phyloP scores from a whole-genome alignment of 2,797 vertebrate genomes.

The Microhierax caerulescens region DNA sequence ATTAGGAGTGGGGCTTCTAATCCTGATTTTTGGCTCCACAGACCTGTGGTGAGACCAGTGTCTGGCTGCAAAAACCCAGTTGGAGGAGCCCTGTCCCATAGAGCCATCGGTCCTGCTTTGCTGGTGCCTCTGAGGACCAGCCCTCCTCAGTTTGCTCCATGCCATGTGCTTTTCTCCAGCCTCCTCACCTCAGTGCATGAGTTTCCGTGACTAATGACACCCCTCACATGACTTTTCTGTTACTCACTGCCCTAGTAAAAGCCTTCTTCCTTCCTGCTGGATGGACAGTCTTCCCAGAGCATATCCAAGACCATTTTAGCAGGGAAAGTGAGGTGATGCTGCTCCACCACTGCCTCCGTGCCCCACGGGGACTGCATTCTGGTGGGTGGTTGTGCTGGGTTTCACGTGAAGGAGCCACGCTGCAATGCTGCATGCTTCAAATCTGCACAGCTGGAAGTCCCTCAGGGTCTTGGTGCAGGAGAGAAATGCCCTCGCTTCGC shows the following conservation, averaged over 20 bases:
- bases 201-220: not conserved
- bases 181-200: accelerated
- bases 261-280: not conserved
- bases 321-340: not conserved
- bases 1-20: not conserved
- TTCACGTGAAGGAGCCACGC: accelerated
- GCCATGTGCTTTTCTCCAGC: not conserved
- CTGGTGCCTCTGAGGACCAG: not conserved
- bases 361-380: accelerated
- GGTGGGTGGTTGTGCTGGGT: not conserved
- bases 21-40: not conserved
- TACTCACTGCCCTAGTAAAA: not conserved
- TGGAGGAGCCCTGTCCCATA: not conserved
- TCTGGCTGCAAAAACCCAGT: not conserved
- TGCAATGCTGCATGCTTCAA: not conserved
- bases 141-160: accelerated
- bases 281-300: not conserved
- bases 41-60: accelerated
- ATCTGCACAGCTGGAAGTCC: not conserved
- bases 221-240: not conserved
- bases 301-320: not conserved
- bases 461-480: not conserved
- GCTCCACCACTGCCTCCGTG: not conserved
- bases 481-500: not conserved
- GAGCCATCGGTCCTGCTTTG: not conserved